Conservation (phyloP, 1,140 invertebrate genomes). For the Penaeus vannamei region DNA sequence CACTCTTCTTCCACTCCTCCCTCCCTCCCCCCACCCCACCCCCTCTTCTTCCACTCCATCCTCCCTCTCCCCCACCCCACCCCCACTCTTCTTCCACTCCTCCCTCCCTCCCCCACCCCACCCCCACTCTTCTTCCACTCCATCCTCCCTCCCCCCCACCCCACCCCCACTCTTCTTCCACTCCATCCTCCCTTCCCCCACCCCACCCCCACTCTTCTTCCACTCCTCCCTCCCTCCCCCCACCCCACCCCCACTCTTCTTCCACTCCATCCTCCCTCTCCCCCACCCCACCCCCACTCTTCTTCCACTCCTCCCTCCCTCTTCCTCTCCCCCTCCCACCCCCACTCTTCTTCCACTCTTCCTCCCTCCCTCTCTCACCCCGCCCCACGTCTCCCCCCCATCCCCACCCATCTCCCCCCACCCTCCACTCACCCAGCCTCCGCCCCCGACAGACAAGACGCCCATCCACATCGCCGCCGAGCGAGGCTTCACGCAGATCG, state of each 20-base stretch:
- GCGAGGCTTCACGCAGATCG: slow-evolving; percentile 94
- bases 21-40: neutral
- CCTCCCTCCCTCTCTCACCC: neutral
- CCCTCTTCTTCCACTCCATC: neutral
- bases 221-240: neutral
- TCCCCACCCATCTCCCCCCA: too few species aligned
- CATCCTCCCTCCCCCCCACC: too few species aligned
- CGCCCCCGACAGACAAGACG: slow-evolving; percentile 82
- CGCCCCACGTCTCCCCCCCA: slow-evolving; percentile 2
- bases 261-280: neutral
- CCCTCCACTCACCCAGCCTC: too few species aligned
- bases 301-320: too few species aligned
- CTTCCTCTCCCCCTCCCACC: neutral
- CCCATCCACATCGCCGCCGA: slow-evolving; percentile 98
- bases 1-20: neutral
- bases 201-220: slow-evolving; percentile 27
- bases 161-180: neutral
- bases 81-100: neutral
- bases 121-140: neutral
- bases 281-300: too few species aligned
- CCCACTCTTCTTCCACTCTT: slow-evolving; percentile 29
- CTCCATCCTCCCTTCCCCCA: neutral
- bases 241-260: neutral
- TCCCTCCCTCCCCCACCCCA: neutral
- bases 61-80: neutral